A percentile compares a stretch with the other conserved stretches of the same genome.
phyloP scores from a whole-genome alignment of 1,140 invertebrate species.

The Gonioctena quinquepunctata region DNA sequence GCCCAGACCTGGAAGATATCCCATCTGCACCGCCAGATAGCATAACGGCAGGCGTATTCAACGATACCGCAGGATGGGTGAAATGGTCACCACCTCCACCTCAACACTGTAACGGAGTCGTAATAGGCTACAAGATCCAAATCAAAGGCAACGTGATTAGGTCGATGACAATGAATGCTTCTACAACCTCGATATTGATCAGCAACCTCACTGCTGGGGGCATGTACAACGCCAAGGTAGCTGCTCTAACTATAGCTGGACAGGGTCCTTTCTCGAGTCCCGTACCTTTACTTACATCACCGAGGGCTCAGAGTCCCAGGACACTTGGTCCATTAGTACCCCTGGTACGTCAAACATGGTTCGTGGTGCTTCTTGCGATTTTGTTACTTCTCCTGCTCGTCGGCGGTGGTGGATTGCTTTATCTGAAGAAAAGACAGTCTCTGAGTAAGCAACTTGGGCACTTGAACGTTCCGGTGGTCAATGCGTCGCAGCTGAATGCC shows the following conservation, averaged over 20 bases:
- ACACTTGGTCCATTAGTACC: constrained; percentile 55
- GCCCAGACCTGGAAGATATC: constrained; percentile 73
- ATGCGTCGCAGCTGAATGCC: constrained; percentile 67
- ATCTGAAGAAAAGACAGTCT: constrained; percentile 65
- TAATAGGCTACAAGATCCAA: constrained; percentile 79
- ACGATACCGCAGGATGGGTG: constrained; percentile 73
- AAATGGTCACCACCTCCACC: constrained; percentile 80
- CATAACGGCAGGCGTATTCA: constrained; percentile 82
- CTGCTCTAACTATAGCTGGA: constrained; percentile 72
- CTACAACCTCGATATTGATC: constrained; percentile 70
- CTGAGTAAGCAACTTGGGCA: constrained; percentile 68
- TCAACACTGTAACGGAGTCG: constrained; percentile 78
- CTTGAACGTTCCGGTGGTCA: constrained; percentile 68
- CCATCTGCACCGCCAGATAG: constrained; percentile 82
- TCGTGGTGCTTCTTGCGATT: constrained; percentile 72
- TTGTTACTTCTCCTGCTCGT: constrained; percentile 69
- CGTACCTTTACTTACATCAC: constrained; percentile 54
- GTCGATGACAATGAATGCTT: constrained; percentile 67
- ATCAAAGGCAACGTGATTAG: constrained; percentile 44
- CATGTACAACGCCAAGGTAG: constrained; percentile 73
- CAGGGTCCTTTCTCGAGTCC: constrained; percentile 70
- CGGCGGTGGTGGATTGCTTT: constrained; percentile 66
- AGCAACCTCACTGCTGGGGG: constrained; percentile 74
- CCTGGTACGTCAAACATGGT: constrained; percentile 74
- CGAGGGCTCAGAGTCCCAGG: constrained; percentile 50